Evolutionary conservation across 2,888 invertebrate genomes (phyloP), one percentile per base, ranked within the genome.

Genomic region (Synergus gifuensis): DNA sequence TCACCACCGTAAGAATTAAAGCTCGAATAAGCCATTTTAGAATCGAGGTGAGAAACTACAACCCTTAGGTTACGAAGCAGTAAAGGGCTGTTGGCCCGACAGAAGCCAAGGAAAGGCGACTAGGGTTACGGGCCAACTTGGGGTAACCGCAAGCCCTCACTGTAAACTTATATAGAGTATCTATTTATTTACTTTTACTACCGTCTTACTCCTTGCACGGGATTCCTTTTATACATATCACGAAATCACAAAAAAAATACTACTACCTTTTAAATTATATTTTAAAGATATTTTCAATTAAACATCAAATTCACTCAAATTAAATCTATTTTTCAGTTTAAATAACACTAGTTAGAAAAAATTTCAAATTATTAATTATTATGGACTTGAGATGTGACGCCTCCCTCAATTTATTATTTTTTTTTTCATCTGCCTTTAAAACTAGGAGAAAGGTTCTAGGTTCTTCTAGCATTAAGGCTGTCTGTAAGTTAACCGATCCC

Each of bases 61-160:
- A 88, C 88, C 88, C 89, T 87, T 87, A 84, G 86, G 80, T 84
- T 86, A 85, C 85, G 84, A 83, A 80, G 82, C 77, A 79, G 80
- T 79, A 83, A 90, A 89, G 92, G 91, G 91, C 90, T 91, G 91
- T 92, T 91, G 91, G 89, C 90, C 90, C 90, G 91, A 91, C 91
- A 89, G 92, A 92, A 92, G 92, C 92, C 92, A 90, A 89, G 87
- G 85, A 92, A 91, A 87, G 89, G 88, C 90, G 89, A 89, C 88
- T 91, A 89, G 89, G 89, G 89, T 92, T 91, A 90, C 90, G 83
- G 87, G 87, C 85, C 88, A 90, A 91, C 90, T 89, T 83, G 88
- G 87, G 89, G 87, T 88, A 88, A 91, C 90, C 91, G 86, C 91
- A 88, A 88, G 85, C 85, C 85, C 87, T 77, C 80, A 64, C 84